phyloP scores from a whole-genome alignment of 2,797 vertebrate species.

The Capromys pilorides region DNA sequence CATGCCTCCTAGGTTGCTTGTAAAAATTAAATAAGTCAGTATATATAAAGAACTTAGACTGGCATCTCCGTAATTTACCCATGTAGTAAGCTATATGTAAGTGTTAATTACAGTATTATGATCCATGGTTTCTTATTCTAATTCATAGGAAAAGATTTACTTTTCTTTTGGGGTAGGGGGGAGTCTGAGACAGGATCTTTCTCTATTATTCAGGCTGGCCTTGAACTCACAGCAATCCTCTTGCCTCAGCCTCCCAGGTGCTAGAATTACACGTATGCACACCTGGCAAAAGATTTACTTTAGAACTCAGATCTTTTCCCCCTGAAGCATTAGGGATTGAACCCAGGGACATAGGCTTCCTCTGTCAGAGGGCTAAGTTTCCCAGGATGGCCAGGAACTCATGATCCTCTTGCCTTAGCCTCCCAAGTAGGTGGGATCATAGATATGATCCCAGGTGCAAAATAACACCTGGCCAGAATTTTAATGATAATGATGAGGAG shows the following conservation, averaged over 20 bases:
- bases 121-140: conserved; percentile 15
- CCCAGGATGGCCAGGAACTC: not conserved
- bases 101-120: not conserved
- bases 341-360: not conserved
- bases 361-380: not conserved
- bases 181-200: not conserved
- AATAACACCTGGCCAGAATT: not conserved
- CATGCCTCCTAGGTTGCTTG: not conserved
- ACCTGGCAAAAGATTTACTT: not conserved
- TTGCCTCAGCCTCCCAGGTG: not conserved
- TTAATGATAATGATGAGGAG: not conserved
- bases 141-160: conserved; percentile 31
- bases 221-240: not conserved
- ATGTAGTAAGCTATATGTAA: conserved; percentile 28
- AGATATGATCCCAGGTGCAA: not conserved
- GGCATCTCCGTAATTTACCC: not conserved
- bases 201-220: not conserved
- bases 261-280: not conserved
- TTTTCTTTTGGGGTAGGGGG: not conserved
- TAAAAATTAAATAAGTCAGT: conserved; percentile 40
- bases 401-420: not conserved
- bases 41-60: conserved; percentile 38
- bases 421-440: not conserved
- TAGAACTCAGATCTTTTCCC: not conserved
- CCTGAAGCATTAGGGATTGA: not conserved